These are phyloP conservation scores for Paracanthobrama guichenoti DNA, from an alignment of 2,113 vertebrate genomes.

Conservation along the genomic window DNA sequence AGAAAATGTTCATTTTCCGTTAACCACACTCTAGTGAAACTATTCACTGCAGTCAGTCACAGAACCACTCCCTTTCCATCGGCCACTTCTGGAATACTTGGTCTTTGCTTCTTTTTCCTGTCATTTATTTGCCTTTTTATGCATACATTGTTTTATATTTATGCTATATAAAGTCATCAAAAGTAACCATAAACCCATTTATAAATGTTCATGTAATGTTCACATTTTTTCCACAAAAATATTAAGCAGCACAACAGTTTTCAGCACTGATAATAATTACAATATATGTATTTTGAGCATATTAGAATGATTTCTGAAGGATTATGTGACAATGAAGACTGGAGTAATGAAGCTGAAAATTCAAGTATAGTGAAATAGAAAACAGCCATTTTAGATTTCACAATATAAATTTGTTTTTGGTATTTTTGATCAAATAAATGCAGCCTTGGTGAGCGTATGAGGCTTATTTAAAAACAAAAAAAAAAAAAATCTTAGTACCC, in stretches of 20 bases:
- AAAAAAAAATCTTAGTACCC: too few relatives aligned
- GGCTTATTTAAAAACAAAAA: too few relatives aligned
- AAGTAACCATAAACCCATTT: not conserved
- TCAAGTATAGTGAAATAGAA: too few relatives aligned
- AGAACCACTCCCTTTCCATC: conserved; percentile 54
- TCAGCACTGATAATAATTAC: too few relatives aligned
- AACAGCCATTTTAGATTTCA: too few relatives aligned
- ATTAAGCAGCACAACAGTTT: too few relatives aligned
- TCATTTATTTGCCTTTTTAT: not conserved
- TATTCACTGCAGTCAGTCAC: conserved; percentile 48
- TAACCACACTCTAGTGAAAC: conserved; percentile 38
- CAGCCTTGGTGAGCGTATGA: not conserved
- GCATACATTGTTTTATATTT: not conserved
- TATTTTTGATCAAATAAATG: not conserved
- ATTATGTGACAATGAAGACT: too few relatives aligned
- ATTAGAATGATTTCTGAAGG: too few relatives aligned
- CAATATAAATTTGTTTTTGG: too few relatives aligned
- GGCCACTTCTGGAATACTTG: conserved; percentile 5
- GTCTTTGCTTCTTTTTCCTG: conserved; percentile 1
- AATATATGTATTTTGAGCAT: too few relatives aligned
- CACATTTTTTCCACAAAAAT: too few relatives aligned
- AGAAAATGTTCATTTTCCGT: conserved; percentile 58
- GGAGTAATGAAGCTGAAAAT: too few relatives aligned
- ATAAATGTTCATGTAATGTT: not conserved
- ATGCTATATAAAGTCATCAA: not conserved